These are phyloP conservation scores for Temnothorax curvispinosus DNA, from an alignment of 1,140 invertebrate genomes.

Conservation along the genomic window DNA sequence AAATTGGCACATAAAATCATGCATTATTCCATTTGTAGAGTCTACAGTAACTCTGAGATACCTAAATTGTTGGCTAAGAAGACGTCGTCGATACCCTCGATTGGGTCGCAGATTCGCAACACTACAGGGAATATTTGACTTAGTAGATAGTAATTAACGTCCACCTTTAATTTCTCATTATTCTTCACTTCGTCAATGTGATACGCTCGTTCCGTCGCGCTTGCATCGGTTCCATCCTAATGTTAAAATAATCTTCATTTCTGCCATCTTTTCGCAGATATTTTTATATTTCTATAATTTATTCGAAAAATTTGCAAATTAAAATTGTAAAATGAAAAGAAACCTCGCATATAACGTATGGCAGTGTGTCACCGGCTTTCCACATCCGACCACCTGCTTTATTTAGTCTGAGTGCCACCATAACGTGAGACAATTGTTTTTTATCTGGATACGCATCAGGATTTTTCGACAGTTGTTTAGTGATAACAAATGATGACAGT, in stretches of 20 bases:
- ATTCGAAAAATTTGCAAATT: background rate
- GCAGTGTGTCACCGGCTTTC: conserved; percentile 96
- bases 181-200: conserved; percentile 96
- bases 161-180: conserved; percentile 90
- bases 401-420: conserved; percentile 96
- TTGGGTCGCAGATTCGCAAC: conserved; percentile 96
- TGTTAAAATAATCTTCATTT: conserved; percentile 13
- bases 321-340: conserved; percentile 35
- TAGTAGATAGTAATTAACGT: conserved; percentile 93
- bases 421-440: conserved; percentile 92
- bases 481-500: conserved; percentile 93
- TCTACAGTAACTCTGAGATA: conserved; percentile 29
- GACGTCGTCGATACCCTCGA: conserved; percentile 96
- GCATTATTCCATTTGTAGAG: background rate
- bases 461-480: conserved; percentile 98
- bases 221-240: conserved; percentile 91
- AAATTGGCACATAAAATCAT: conserved; percentile 64
- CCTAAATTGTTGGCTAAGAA: conserved; percentile 96
- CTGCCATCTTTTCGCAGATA: background rate
- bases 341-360: conserved; percentile 97
- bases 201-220: conserved; percentile 97
- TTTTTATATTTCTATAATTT: background rate
- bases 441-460: conserved; percentile 97
- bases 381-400: conserved; percentile 92
- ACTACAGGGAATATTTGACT: conserved; percentile 98